These are phyloP conservation scores for Catocala nupta DNA, from an alignment of 2,888 invertebrate species.

Conservation along the genomic window DNA sequence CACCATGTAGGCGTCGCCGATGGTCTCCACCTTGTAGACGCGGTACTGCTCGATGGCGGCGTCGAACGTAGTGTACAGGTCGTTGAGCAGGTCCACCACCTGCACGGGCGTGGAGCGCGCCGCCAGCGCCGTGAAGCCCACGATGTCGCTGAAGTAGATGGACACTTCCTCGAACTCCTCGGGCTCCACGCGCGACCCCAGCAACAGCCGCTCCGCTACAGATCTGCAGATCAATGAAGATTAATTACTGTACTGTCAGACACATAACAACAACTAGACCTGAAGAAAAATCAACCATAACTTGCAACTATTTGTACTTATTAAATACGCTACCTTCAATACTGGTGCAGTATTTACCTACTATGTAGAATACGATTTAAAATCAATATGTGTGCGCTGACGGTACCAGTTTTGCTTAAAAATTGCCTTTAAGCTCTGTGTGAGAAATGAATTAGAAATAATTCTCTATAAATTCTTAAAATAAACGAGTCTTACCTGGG, in stretches of 20 bases:
- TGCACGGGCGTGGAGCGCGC: conserved; percentile 97
- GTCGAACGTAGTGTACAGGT: conserved; percentile 97
- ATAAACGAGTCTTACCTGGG: conserved; percentile 88
- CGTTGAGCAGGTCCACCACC: conserved; percentile 96
- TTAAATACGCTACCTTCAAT: too few relatives aligned
- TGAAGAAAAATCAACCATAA: too few relatives aligned
- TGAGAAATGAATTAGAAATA: too few relatives aligned
- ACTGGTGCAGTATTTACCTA: too few relatives aligned
- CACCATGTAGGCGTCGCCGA: conserved; percentile 98
- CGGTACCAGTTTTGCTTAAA: too few relatives aligned
- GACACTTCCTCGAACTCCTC: conserved; percentile 97
- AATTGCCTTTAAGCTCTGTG: too few relatives aligned
- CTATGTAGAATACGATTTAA: too few relatives aligned
- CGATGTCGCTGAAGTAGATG: conserved; percentile 97
- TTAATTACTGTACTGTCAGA: too few relatives aligned
- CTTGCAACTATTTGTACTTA: too few relatives aligned
- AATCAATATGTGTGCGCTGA: too few relatives aligned
- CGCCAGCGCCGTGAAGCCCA: conserved; percentile 97
- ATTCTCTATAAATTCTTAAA: too few relatives aligned
- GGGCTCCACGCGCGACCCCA: conserved; percentile 96
- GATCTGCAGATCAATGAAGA: conserved; percentile 84
- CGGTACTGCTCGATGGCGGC: conserved; percentile 96
- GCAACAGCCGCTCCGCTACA: conserved; percentile 96
- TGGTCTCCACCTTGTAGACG: conserved; percentile 98
- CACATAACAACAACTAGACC: too few relatives aligned